Conservation (phyloP, 2,113 vertebrate genomes). For the Corythornis vintsioides region DNA sequence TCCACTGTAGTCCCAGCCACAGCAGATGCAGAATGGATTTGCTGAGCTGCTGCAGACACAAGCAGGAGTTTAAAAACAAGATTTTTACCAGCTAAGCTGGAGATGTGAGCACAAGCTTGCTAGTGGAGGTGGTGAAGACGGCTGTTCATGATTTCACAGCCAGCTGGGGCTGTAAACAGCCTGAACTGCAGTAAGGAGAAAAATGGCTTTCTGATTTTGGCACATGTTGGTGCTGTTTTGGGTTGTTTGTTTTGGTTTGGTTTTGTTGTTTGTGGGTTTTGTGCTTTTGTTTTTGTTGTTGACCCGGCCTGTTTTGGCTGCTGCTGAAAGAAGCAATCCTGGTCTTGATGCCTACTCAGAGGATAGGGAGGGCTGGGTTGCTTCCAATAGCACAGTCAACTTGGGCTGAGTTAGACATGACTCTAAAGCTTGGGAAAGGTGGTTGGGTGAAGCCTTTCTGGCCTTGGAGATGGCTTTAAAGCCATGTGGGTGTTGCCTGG, state of each 20-base stretch:
- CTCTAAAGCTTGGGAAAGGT: background rate
- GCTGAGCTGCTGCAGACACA: background rate
- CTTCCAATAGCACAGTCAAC: background rate
- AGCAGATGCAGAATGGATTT: constrained; percentile 46
- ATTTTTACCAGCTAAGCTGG: constrained; percentile 27
- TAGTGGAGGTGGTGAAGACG: background rate
- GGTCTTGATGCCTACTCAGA: background rate
- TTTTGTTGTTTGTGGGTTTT: too few relatives aligned
- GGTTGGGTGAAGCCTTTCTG: background rate
- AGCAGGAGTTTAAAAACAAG: constrained; percentile 32
- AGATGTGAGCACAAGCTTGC: background rate
- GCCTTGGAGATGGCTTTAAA: background rate
- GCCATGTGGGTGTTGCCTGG: background rate
- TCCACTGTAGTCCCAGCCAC: background rate
- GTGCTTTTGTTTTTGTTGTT: too few relatives aligned
- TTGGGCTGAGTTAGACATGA: background rate
- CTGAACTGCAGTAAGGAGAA: background rate
- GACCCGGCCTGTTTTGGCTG: constrained; percentile 3
- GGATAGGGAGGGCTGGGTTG: background rate
- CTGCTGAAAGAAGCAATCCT: constrained; percentile 13
- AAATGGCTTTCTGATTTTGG: background rate
- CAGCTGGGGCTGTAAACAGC: background rate
- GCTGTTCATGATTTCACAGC: background rate
- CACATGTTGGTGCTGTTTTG: rapidly evolving
- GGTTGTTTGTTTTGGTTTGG: background rate